A percentile compares a stretch with the other conserved stretches of the same genome.
Evolutionary conservation across 2,113 vertebrate genomes (phyloP).

Genomic region (Monarcha castaneiventris): DNA sequence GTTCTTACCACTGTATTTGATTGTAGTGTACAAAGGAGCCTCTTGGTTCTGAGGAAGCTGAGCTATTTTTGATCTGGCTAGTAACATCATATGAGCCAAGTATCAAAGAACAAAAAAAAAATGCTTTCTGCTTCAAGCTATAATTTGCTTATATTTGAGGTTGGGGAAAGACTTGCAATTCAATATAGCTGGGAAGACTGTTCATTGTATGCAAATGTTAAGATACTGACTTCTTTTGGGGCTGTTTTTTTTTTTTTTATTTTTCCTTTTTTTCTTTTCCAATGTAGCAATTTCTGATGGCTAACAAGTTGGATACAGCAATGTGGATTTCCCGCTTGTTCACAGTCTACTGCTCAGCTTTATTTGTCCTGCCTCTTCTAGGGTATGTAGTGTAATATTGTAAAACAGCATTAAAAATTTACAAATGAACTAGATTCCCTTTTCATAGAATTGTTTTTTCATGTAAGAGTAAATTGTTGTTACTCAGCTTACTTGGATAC

Average conservation of each 20-base stretch:
- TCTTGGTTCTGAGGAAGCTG: neutral
- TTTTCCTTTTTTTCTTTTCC: neutral
- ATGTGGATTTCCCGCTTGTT: conserved; percentile 99
- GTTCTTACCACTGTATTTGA: neutral
- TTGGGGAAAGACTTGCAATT: neutral
- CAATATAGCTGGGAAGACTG: neutral
- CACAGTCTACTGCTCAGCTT: conserved; percentile 94
- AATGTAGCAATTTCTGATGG: conserved; percentile 92
- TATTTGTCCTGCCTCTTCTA: conserved; percentile 94
- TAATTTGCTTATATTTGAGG: neutral
- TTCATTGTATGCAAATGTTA: neutral
- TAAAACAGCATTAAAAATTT: neutral
- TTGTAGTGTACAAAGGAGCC: neutral
- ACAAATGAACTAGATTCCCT: neutral
- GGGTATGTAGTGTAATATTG: conserved; percentile 81
- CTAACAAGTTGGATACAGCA: conserved; percentile 94
- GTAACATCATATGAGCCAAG: neutral
- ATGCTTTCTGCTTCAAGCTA: neutral
- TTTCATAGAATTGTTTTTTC: neutral
- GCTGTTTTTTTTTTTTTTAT: neutral
- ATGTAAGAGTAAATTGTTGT: neutral
- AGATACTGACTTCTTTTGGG: neutral
- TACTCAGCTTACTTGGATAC: neutral
- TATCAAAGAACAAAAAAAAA: neutral
- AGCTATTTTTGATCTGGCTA: neutral